phyloP scores from a whole-genome alignment of 2,797 vertebrate species.

The Gallirallus australis region DNA sequence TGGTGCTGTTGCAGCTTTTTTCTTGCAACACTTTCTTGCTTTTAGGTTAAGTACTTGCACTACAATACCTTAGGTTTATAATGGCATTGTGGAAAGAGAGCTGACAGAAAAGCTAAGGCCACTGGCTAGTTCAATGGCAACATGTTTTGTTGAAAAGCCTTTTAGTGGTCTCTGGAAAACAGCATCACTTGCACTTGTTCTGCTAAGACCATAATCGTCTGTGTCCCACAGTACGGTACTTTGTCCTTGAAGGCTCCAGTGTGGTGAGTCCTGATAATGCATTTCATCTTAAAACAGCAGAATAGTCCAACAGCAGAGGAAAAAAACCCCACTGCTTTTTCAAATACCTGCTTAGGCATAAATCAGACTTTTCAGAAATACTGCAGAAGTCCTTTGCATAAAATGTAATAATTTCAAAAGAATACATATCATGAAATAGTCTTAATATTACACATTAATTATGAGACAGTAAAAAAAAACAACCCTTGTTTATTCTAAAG shows the following conservation, averaged over 20 bases:
- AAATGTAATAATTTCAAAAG: not conserved
- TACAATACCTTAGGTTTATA: not conserved
- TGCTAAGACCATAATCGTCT: not conserved
- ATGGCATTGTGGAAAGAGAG: not conserved
- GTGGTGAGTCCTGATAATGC: not conserved
- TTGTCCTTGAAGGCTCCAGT: not conserved
- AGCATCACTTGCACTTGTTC: not conserved
- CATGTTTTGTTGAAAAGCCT: not conserved
- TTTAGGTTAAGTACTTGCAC: not conserved
- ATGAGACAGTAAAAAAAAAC: not conserved
- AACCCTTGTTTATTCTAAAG: not conserved
- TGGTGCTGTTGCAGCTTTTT: not conserved
- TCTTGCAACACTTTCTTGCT: not conserved
- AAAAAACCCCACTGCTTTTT: rapidly evolving
- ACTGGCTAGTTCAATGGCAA: not conserved
- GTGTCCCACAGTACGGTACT: not conserved
- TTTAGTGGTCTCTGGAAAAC: not conserved
- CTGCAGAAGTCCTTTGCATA: not conserved
- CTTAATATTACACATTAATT: not conserved
- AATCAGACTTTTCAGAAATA: not conserved
- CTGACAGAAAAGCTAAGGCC: not conserved
- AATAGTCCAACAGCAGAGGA: not conserved
- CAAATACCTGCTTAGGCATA: not conserved
- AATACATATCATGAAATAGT: not conserved
- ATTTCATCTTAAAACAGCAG: not conserved